Evolutionary conservation across 2,113 vertebrate genomes (phyloP).

Genomic region (Octodon degus): DNA sequence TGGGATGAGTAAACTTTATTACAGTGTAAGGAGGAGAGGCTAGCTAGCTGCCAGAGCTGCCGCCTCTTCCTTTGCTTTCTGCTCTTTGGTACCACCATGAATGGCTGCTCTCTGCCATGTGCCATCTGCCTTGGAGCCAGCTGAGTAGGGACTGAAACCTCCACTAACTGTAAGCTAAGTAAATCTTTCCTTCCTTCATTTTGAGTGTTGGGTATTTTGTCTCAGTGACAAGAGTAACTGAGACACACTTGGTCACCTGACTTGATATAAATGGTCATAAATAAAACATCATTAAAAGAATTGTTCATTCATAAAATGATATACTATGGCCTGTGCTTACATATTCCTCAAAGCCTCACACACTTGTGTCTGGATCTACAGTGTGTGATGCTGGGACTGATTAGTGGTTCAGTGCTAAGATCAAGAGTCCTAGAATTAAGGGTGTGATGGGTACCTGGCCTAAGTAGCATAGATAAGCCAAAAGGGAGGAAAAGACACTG

Average conservation of each 20-base stretch:
- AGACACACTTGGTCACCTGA: background rate
- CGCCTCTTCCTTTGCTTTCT: no score
- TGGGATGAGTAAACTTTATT: no score
- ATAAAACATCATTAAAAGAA: background rate
- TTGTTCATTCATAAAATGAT: background rate
- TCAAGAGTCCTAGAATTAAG: background rate
- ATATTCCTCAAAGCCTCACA: background rate
- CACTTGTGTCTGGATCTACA: background rate
- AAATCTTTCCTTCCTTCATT: no score
- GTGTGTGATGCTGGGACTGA: background rate
- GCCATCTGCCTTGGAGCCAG: no score
- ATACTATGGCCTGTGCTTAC: background rate
- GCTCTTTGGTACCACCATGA: no score
- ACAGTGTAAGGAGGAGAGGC: no score
- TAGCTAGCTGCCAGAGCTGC: no score
- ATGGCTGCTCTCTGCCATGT: no score
- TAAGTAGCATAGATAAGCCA: background rate
- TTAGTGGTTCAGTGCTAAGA: background rate
- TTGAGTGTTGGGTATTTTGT: no score
- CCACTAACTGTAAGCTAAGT: no score
- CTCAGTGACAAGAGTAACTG: no score
- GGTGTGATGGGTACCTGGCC: background rate
- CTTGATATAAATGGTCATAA: background rate
- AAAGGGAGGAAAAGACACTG: background rate
- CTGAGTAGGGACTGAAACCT: no score